A percentile compares a stretch with the other conserved stretches of the same genome.
Conservation (phyloP, 2,797 vertebrate species). For the Dendrocincla tyrannina region DNA sequence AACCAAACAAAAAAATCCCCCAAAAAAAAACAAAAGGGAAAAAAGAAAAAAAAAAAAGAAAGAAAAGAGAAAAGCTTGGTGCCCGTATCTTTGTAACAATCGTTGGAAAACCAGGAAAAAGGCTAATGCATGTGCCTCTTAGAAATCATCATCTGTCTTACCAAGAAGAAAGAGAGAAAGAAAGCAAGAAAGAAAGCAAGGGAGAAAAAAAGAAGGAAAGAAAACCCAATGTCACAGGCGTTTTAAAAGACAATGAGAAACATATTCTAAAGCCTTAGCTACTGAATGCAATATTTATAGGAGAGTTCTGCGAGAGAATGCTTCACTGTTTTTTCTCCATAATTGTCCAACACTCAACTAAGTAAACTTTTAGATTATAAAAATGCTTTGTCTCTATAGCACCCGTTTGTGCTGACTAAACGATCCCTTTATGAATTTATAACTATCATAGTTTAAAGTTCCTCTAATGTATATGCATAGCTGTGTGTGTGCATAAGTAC, state of each 20-base stretch:
- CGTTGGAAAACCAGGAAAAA: slow-evolving; percentile 72
- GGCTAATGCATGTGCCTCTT: slow-evolving; percentile 71
- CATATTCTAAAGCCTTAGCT: slow-evolving; percentile 73
- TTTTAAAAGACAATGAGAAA: slow-evolving; percentile 74
- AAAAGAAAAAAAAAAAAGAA: background rate
- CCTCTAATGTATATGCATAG: slow-evolving; percentile 43
- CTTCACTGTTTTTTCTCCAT: slow-evolving; percentile 42
- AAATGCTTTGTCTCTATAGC: slow-evolving; percentile 58
- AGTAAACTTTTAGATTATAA: slow-evolving; percentile 71
- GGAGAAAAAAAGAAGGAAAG: slow-evolving; percentile 43
- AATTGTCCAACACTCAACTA: slow-evolving; percentile 67
- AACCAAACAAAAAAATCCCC: background rate
- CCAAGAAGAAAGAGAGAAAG: slow-evolving; percentile 38
- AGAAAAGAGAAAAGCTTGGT: slow-evolving; percentile 37
- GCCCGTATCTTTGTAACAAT: slow-evolving; percentile 64
- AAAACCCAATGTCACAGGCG: slow-evolving; percentile 64
- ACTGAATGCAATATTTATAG: slow-evolving; percentile 72
- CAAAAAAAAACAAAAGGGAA: background rate
- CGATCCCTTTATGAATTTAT: slow-evolving; percentile 58
- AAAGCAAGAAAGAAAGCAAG: slow-evolving; percentile 10
- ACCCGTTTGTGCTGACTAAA: slow-evolving; percentile 74
- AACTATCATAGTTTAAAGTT: slow-evolving; percentile 73
- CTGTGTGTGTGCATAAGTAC: slow-evolving; percentile 60
- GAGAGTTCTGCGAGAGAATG: slow-evolving; percentile 66
- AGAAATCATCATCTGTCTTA: slow-evolving; percentile 74